A percentile compares a stretch with the other conserved stretches of the same genome.
phyloP scores from a whole-genome alignment of 2,113 vertebrate species.

The Syrrhaptes paradoxus region DNA sequence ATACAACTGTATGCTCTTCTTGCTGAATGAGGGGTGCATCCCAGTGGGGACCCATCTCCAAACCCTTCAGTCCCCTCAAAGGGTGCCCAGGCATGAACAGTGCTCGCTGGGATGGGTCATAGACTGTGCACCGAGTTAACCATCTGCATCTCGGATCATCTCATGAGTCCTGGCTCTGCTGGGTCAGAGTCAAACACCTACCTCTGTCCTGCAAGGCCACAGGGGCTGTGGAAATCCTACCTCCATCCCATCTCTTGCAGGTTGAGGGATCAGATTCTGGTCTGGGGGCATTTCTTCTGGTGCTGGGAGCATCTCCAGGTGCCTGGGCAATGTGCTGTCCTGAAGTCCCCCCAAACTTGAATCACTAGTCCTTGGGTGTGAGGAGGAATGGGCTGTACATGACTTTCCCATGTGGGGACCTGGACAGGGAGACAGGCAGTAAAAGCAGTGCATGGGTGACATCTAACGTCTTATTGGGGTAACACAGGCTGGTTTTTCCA shows the following conservation, averaged over 20 bases:
- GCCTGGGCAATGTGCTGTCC: background rate
- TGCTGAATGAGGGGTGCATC: background rate
- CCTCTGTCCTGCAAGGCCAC: fast-evolving
- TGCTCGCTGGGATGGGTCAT: fast-evolving
- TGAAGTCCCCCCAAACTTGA: background rate
- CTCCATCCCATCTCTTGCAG: background rate
- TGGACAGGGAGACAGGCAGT: background rate
- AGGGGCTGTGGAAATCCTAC: fast-evolving
- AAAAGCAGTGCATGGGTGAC: constrained; percentile 52
- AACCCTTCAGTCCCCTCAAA: fast-evolving
- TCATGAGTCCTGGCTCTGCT: background rate
- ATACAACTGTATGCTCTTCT: background rate
- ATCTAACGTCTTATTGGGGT: constrained; percentile 43
- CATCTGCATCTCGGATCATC: background rate
- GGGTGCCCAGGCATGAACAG: background rate
- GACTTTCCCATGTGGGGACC: background rate
- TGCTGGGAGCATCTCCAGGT: background rate
- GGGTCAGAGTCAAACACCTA: background rate
- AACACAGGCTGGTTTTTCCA: background rate
- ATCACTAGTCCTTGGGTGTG: background rate
- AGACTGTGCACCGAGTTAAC: background rate
- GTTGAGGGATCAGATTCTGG: background rate
- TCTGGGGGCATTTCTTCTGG: background rate
- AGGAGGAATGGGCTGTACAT: background rate
- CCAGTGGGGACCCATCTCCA: background rate